Evolutionary conservation across 2,888 invertebrate genomes (phyloP).

Genomic region (Hyles lineata): DNA sequence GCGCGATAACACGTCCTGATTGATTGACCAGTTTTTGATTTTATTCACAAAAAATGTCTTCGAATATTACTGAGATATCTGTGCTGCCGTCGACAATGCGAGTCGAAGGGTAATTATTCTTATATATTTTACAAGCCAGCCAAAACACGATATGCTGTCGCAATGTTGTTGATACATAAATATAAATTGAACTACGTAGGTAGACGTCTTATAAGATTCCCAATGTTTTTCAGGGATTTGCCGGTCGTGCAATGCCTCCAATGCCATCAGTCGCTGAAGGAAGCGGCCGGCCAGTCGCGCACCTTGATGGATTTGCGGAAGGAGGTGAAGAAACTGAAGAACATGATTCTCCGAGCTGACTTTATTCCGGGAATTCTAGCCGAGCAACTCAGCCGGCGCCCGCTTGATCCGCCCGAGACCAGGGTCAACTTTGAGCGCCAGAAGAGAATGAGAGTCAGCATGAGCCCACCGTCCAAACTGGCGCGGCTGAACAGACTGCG

Average conservation of each 20-base stretch:
- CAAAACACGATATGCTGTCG: background rate
- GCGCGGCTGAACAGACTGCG: background rate
- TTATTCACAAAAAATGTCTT: background rate
- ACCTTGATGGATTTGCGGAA: background rate
- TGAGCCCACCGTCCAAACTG: background rate
- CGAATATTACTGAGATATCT: background rate
- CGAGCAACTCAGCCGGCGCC: background rate
- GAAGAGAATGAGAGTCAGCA: background rate
- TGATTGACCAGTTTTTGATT: too few relatives aligned
- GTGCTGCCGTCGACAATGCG: background rate
- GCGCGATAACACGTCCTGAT: too few relatives aligned
- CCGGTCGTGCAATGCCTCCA: background rate
- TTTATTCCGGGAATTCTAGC: background rate
- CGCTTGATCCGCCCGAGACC: background rate
- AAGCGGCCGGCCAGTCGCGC: background rate
- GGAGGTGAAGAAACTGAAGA: slow-evolving; percentile 3
- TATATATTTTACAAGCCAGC: background rate
- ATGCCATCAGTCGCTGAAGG: slow-evolving; percentile 3
- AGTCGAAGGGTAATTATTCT: background rate
- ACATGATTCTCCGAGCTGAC: background rate
- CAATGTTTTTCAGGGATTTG: background rate
- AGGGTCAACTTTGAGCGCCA: background rate
- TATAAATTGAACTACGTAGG: background rate
- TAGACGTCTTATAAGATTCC: background rate
- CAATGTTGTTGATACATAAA: background rate